phyloP scores from a whole-genome alignment of 64 coral and sea anemone species.

The Anthopleura sola region DNA sequence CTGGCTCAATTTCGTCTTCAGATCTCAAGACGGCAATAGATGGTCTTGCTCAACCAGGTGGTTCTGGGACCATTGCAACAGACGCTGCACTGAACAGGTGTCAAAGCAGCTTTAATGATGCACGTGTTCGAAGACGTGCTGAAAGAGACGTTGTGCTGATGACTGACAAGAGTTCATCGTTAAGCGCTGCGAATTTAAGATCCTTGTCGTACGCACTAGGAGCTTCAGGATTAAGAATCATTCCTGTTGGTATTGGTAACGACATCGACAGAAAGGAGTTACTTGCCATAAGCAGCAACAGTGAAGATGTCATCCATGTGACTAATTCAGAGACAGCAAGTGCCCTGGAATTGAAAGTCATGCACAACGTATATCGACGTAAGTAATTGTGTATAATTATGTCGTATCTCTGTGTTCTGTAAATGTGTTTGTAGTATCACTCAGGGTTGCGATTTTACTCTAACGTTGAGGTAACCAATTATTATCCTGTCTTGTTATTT shows the following conservation, averaged over 20 bases:
- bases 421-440: not conserved
- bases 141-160: conserved; percentile 16
- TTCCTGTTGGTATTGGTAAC: conserved; percentile 23
- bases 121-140: not conserved
- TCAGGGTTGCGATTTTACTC: no score
- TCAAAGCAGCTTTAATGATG: conserved; percentile 10
- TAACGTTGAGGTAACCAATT: no score
- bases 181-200: not conserved
- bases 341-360: not conserved
- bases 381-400: not conserved
- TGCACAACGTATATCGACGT: conserved; percentile 29
- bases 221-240: conserved; percentile 13
- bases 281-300: conserved; percentile 24
- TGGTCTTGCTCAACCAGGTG: not conserved
- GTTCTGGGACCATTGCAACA: not conserved
- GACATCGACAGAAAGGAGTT: conserved; percentile 20
- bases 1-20: not conserved
- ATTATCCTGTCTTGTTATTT: no score
- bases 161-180: conserved; percentile 6
- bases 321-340: not conserved
- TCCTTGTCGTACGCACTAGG: not conserved
- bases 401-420: no score
- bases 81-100: not conserved
- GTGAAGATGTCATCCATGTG: conserved; percentile 28
- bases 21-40: conserved; percentile 2